phyloP scores from a whole-genome alignment of 1,140 invertebrate species.

The Ylistrum balloti region DNA sequence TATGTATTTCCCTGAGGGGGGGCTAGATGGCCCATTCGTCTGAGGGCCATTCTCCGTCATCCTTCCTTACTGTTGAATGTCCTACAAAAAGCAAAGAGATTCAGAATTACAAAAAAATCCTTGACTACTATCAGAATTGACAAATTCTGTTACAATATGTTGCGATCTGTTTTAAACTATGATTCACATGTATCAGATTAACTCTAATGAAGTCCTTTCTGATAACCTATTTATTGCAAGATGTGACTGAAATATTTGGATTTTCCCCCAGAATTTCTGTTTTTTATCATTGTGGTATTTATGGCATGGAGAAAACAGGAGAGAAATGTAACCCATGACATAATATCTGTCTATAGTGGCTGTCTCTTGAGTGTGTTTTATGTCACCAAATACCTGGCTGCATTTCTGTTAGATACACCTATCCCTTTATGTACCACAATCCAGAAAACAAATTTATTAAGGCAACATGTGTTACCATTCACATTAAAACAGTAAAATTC shows the following conservation, averaged over 20 bases:
- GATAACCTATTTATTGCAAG: neutral
- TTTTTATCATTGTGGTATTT: neutral
- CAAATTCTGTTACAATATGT: too few species aligned
- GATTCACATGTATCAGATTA: neutral
- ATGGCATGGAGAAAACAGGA: neutral
- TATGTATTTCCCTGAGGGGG: conserved; percentile 75
- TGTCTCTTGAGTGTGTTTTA: too few species aligned
- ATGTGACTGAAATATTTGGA: neutral
- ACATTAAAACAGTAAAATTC: neutral
- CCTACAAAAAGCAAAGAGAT: neutral
- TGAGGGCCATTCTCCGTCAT: conserved; percentile 65
- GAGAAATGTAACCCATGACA: neutral
- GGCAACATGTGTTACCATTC: neutral
- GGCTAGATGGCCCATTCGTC: conserved; percentile 79
- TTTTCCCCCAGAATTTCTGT: neutral
- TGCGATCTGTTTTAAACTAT: neutral
- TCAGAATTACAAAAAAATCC: neutral
- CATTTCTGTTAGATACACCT: neutral
- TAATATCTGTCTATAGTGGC: neutral
- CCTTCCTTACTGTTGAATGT: conserved; percentile 23
- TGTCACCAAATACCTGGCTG: neutral
- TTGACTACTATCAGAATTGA: neutral
- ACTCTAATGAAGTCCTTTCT: neutral
- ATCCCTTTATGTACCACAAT: neutral
- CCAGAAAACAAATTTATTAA: neutral